Evolutionary conservation across 2,797 vertebrate genomes (phyloP).

Genomic region (Premnoplex brunnescens): DNA sequence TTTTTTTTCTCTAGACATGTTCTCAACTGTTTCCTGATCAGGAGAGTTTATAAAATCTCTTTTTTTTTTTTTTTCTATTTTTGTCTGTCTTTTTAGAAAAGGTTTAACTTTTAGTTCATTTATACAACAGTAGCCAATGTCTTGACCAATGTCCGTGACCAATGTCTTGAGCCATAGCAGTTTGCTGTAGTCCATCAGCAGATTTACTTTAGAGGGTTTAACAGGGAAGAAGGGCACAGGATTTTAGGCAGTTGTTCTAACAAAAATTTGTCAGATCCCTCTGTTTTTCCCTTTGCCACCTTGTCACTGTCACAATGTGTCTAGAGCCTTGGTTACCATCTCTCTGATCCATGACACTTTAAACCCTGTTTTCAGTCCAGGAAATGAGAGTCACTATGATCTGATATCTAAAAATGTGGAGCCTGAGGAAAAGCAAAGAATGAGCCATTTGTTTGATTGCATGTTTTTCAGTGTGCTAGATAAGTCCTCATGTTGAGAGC

Average conservation of each 20-base stretch:
- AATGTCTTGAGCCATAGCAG: not conserved
- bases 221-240: not conserved
- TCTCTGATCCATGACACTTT: not conserved
- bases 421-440: not conserved
- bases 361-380: not conserved
- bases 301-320: not conserved
- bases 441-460: not conserved
- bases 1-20: not conserved
- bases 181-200: not conserved
- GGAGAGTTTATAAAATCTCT: not conserved
- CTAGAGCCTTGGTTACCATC: not conserved
- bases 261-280: not conserved
- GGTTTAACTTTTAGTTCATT: not conserved
- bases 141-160: not conserved
- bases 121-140: fast-evolving
- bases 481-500: not conserved
- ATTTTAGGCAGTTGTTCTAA: not conserved
- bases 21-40: not conserved
- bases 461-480: not conserved
- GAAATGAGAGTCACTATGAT: not conserved
- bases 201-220: not conserved
- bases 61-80: no score
- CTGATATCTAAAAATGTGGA: not conserved
- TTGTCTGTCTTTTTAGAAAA: not conserved
- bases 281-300: not conserved